phyloP scores from a whole-genome alignment of 2,797 vertebrate species.

The Dermochelys coriacea region DNA sequence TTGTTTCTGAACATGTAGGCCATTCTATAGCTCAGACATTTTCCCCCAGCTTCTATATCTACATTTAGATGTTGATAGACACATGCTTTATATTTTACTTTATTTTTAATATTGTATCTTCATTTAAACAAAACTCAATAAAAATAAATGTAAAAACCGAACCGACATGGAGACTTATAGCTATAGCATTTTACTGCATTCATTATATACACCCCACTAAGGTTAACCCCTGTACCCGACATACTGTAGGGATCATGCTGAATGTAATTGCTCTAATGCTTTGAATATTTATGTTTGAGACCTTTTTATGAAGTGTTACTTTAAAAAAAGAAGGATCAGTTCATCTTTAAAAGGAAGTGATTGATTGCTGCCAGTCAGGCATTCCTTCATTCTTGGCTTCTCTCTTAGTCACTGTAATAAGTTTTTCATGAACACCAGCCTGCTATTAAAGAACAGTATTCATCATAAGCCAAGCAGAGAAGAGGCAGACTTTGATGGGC shows the following conservation, averaged over 20 bases:
- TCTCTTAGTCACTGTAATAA: constrained; percentile 88
- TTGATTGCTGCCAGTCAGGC: constrained; percentile 97
- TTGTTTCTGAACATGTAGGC: not conserved
- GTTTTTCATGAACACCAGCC: constrained; percentile 90
- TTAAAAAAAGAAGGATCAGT: constrained; percentile 82
- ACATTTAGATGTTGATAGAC: not conserved
- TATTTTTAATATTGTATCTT: not conserved
- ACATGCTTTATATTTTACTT: not conserved
- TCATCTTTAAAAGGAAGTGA: constrained; percentile 88
- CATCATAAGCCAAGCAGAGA: constrained; percentile 93
- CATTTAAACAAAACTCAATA: constrained; percentile 5
- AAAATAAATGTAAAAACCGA: constrained; percentile 20
- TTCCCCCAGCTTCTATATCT: not conserved
- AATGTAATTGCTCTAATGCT: constrained; percentile 76
- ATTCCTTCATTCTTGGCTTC: constrained; percentile 88
- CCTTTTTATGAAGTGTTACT: constrained; percentile 84
- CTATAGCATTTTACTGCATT: constrained; percentile 70
- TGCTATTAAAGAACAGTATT: constrained; percentile 94
- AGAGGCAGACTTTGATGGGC: constrained; percentile 88
- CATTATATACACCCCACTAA: constrained; percentile 70
- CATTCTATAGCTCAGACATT: not conserved
- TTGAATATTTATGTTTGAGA: constrained; percentile 83
- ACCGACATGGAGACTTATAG: constrained; percentile 23
- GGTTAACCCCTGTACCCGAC: constrained; percentile 61
- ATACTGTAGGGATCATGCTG: constrained; percentile 66